Base-by-base conservation (phyloP, 2,797 vertebrate species). In the Ctenochaetus hawaiiensis region DNA sequence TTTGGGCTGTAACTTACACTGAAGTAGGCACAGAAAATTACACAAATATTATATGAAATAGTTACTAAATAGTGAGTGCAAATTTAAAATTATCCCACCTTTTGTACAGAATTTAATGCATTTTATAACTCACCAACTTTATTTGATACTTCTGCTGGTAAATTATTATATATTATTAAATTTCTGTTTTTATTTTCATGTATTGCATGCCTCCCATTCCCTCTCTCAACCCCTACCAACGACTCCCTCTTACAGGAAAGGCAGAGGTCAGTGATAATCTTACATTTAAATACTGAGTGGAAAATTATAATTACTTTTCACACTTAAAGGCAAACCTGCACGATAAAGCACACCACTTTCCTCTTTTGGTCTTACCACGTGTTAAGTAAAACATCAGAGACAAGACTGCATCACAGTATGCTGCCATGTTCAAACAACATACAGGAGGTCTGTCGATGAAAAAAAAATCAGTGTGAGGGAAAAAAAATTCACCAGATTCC, bases 401-500 rank as follows among this genome's bases (percentile, higher is more conserved):
- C 34, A 52, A 34, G 13, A 62, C 20, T 57, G n/a, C 54, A 78
- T 72, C 66, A 56, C 20, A 49, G 26, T n/a, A 22, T 13, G 8
- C 30, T 39, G 39, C 39, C 23, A 57, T 63, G 44, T 61, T 75
- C 60, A 52, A 61, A 48, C 18, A 59, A 53, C n/a, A 22, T 20
- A 37, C 41, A 67, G 54, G 43, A 37, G 26, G 37, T 58, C 34
- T 56, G 45, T 64, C 53, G 51, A 2, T 59, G 8, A 63, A 17
- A 39, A 60, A 41, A 48, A 62, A 77, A 49, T 13, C 4, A 23
- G 18, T 47, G 51, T 63, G 16, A 78, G 18, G 67, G 41, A 51
- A 41, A 41, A 41, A 41, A 54, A 63, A 53, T 49, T 56, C 53
- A 71, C 13, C 49, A 65, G 67, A 69, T 58, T 78, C 76, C 66